These are phyloP conservation scores for Mactra quadrangularis DNA, from an alignment of 1,140 invertebrate genomes.

Conservation along the genomic window DNA sequence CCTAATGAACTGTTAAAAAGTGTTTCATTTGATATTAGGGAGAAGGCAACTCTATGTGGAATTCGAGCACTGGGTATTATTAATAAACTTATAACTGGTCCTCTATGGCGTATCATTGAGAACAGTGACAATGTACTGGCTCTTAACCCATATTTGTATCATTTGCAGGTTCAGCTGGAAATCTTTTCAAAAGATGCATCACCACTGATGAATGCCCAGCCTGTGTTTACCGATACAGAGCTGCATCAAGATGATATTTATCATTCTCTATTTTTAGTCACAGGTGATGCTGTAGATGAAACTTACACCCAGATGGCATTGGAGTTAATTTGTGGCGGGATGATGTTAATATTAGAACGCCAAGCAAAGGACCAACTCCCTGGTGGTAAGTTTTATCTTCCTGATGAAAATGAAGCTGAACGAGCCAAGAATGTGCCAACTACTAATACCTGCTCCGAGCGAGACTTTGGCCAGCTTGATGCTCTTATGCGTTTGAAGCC, in stretches of 20 bases:
- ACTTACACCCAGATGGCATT: slow-evolving; percentile 24
- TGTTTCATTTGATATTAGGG: not conserved
- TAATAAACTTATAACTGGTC: slow-evolving; percentile 4
- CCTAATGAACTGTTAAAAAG: slow-evolving; percentile 8
- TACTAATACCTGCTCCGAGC: not conserved
- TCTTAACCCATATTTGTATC: slow-evolving; percentile 7
- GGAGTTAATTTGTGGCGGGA: not conserved
- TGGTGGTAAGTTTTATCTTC: slow-evolving; percentile 10
- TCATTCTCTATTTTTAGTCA: not conserved
- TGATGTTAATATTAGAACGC: not conserved
- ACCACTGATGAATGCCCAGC: not conserved
- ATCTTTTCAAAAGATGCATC: slow-evolving; percentile 18
- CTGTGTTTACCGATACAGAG: not conserved
- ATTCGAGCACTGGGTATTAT: slow-evolving; percentile 8
- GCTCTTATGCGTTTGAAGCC: slow-evolving; percentile 8
- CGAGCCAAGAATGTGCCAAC: not conserved
- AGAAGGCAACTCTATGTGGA: not conserved
- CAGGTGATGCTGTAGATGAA: not conserved
- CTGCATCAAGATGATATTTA: slow-evolving; percentile 1
- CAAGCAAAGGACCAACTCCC: slow-evolving; percentile 13
- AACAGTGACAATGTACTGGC: not conserved
- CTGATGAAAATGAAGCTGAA: not conserved
- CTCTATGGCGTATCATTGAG: slow-evolving; percentile 20
- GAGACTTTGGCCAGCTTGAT: slow-evolving; percentile 25
- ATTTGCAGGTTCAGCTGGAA: not conserved